Evolutionary conservation across 2,113 vertebrate species (phyloP), one percentile per base, ranked within the genome.

Genomic region (Semicossyphus pulcher): DNA sequence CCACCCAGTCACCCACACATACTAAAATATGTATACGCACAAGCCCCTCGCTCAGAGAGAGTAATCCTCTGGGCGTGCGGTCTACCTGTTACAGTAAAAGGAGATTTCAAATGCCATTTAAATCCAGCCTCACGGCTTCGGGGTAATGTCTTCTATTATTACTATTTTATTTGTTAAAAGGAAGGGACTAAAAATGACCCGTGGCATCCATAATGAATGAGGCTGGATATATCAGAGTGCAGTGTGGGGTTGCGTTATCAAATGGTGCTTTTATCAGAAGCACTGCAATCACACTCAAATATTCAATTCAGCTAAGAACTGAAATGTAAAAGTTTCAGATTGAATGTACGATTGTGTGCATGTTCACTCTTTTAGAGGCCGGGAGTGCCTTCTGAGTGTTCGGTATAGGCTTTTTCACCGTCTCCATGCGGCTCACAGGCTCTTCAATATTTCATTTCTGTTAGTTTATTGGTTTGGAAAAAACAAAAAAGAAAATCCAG

Each of bases 111-210:
- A 88, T 86, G 76, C 62, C 63, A 76, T 89, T 86, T 79, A 80
- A 88, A 85, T 71, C 68, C 68, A 71, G 57, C 41, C 42, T 74
- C 21, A 1, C 61, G 29, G 78, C 82, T 80, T n/a, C 57, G 32
- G n/a, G 52, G 81, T 92, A 91, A 93, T 91, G 89, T 91, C 80
- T 89, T 92, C 80, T 81, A 90, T 92, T 92, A 92, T 90, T 90
- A 92, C 91, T 91, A 90, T 93, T 94, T 93, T 91, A 93, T 94
- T 92, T 90, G 89, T 89, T 93, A 92, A 93, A 92, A 93, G 92
- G 87, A 89, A 82, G 51, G 76, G 76, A 88, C 90, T 91, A 93
- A 92, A 93, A 94, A 91, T 92, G 87, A 90, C 89, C n/a, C 78
- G n/a, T 3, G 6, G 48, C 77, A 76, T 94, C 54, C 90, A 92